Percentiles rank a stretch among this genome's conserved stretches.
Conservation (phyloP, 1,140 invertebrate species). For the Brachionus rotundiformis region DNA sequence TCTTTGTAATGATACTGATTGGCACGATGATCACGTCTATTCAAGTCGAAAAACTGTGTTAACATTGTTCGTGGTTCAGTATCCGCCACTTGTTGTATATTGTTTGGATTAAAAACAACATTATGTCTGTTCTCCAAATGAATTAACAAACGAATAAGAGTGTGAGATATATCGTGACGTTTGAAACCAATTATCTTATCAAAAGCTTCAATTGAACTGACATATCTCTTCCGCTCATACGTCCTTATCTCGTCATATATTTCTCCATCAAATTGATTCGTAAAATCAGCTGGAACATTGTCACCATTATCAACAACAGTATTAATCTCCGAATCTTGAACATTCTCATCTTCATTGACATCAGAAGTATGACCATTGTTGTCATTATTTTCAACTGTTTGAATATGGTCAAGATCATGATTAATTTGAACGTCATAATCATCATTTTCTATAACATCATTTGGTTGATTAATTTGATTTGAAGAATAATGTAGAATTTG, state of each 20-base stretch:
- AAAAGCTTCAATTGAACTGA: background rate
- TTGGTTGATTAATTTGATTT: background rate
- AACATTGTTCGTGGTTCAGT: background rate
- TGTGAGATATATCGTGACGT: background rate
- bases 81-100: too few species aligned
- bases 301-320: background rate
- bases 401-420: background rate
- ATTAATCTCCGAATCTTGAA: background rate
- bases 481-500: background rate
- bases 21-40: background rate
- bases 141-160: background rate
- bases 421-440: background rate
- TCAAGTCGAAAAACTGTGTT: background rate
- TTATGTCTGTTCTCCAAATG: background rate
- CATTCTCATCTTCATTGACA: background rate
- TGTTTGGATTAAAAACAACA: background rate
- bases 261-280: background rate
- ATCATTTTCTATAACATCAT: background rate
- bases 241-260: background rate
- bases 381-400: background rate
- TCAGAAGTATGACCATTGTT: background rate
- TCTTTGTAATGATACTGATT: too few species aligned
- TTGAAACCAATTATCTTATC: background rate
- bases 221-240: background rate
- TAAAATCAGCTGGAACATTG: background rate